Evolutionary conservation across 2,888 invertebrate species (phyloP), one percentile per base, ranked within the genome.

Genomic region (Magallana nippona): DNA sequence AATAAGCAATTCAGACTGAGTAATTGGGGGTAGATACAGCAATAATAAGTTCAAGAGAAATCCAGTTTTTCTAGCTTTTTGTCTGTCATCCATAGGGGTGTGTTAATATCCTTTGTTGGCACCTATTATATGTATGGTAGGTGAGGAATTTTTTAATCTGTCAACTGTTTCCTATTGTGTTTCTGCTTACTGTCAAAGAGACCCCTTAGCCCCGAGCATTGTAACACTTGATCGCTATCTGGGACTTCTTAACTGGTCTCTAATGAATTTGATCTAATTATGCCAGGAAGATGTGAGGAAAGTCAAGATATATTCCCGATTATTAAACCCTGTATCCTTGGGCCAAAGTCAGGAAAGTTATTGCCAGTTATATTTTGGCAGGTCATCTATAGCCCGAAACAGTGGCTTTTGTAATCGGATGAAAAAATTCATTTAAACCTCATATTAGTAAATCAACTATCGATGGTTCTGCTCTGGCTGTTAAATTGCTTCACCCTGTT

Each of bases 241-340:
- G 13, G 27, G 71, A 32, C 71, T 11, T 32, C 8, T 15, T 27
- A 71, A 71, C 27, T 71, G 71, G 27, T 71, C 71, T 32, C 27
- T 71, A 71, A 71, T 71, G 71, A 71, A 71, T 71, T 71, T 71
- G 22, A 71, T 71, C 71, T 71, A 71, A 71, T 71, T 71, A 71
- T 27, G 71, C 22, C 71, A 71, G 71, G 22, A 32, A 27, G 71
- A 71, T 71, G 71, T 71, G 27, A 27, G 71, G 15, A 71, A 71
- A 71, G 27, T 71, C 71, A 27, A 44, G 71, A 71, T 71, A 71
- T 71, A 44, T 44, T 44, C 32, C 13, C 2, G 27, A 71, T 22
- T 71, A 71, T 27, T 71, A 71, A 71, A 27, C 15, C 71, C 13
- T 71, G 22, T 71, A 71, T 71, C 71, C 71, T 27, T 44, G 19